A percentile compares a stretch with the other conserved stretches of the same genome.
phyloP scores from a whole-genome alignment of 2,888 invertebrate genomes.

The Lydus trimaculatus region DNA sequence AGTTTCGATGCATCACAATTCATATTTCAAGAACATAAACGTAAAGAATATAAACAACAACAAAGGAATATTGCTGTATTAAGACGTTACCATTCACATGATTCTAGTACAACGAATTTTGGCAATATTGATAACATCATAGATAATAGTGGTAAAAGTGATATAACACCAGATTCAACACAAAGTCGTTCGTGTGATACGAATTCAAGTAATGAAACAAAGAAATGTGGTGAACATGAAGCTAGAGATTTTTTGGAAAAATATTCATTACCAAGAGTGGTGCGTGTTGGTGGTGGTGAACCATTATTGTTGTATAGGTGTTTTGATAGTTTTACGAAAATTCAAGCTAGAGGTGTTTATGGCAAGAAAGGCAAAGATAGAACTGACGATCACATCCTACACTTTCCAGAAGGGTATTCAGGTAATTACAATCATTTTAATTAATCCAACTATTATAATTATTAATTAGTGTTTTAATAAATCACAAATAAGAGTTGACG shows the following conservation, averaged over 20 bases:
- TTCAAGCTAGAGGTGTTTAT: conserved; percentile 67
- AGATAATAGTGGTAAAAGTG: conserved; percentile 53
- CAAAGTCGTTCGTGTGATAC: conserved; percentile 43
- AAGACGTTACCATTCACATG: conserved; percentile 60
- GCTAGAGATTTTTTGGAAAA: conserved; percentile 68
- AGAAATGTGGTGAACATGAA: conserved; percentile 49
- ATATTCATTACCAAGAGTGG: conserved; percentile 69
- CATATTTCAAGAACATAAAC: conserved; percentile 46
- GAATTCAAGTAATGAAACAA: conserved; percentile 47
- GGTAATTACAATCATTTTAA: conserved; percentile 61
- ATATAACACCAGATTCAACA: conserved; percentile 51
- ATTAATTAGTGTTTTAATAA: neutral
- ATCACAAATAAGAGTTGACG: neutral
- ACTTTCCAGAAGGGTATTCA: conserved; percentile 72
- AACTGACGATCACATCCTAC: conserved; percentile 66
- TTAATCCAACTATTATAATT: neutral
- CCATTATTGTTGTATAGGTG: conserved; percentile 70
- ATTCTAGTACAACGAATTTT: conserved; percentile 43
- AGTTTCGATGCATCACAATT: conserved; percentile 58
- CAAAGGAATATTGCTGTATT: conserved; percentile 61
- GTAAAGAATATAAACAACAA: conserved; percentile 27
- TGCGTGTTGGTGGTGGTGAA: conserved; percentile 66
- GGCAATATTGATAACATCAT: conserved; percentile 58
- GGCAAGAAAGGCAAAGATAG: conserved; percentile 65
- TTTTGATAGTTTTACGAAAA: conserved; percentile 68